Evolutionary conservation across 2,888 invertebrate genomes (phyloP).

Genomic region (Herminia tarsipennalis): DNA sequence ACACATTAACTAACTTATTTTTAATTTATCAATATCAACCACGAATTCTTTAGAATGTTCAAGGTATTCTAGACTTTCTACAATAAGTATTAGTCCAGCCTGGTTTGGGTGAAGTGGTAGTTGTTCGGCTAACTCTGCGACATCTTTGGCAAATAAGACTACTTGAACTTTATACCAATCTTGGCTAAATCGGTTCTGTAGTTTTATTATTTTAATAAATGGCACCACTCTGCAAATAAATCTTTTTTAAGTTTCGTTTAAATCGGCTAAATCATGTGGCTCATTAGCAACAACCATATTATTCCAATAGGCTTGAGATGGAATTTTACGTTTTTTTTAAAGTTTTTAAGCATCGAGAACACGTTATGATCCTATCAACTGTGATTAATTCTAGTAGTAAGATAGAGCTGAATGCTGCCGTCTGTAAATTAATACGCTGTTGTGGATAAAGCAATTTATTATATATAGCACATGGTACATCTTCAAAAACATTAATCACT

Average conservation of each 20-base stretch:
- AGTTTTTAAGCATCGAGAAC: slow-evolving; percentile 27
- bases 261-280: slow-evolving; percentile 26
- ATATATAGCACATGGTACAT: slow-evolving; percentile 15
- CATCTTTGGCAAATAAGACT: slow-evolving; percentile 30
- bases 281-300: slow-evolving; percentile 25
- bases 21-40: too few relatives aligned
- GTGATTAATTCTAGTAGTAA: slow-evolving; percentile 20
- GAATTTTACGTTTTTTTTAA: slow-evolving; percentile 32
- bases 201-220: slow-evolving; percentile 41
- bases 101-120: slow-evolving; percentile 21
- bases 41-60: slow-evolving; percentile 23
- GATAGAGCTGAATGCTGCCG: slow-evolving; percentile 1
- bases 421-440: slow-evolving; percentile 15
- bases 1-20: too few relatives aligned
- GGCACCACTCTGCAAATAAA: slow-evolving; percentile 24
- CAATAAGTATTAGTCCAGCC: slow-evolving; percentile 27
- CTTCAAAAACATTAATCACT: slow-evolving; percentile 12
- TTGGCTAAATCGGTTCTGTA: slow-evolving; percentile 40
- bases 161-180: slow-evolving; percentile 44
- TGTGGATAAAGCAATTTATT: slow-evolving; percentile 18
- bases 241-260: slow-evolving; percentile 19
- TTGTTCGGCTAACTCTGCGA: slow-evolving; percentile 32
- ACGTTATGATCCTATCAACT: slow-evolving; percentile 19
- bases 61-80: slow-evolving; percentile 28
- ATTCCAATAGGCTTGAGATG: slow-evolving; percentile 33